Evolutionary conservation across 2,113 vertebrate species (phyloP).

Genomic region (Sander lucioperca): DNA sequence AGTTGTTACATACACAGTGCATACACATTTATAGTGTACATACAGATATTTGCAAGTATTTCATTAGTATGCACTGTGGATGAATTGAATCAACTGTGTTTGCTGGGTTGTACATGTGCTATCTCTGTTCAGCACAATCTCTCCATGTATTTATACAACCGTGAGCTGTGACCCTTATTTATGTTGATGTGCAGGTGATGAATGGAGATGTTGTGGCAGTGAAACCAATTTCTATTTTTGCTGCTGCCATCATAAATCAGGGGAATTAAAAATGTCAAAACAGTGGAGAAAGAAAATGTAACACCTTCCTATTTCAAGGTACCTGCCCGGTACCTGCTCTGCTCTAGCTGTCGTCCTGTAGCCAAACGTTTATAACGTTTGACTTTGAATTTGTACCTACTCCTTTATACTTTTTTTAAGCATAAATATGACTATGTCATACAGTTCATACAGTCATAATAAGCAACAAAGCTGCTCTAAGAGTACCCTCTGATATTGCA

Average conservation of each 20-base stretch:
- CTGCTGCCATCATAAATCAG: conserved; percentile 63
- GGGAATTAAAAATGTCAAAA: conserved; percentile 59
- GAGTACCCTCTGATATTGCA: not conserved
- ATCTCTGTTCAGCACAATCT: conserved; percentile 34
- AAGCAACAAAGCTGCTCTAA: not conserved
- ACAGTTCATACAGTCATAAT: not conserved
- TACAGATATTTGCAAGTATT: conserved; percentile 1
- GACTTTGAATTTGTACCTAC: not conserved
- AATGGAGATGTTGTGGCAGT: conserved; percentile 50
- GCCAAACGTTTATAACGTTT: not conserved
- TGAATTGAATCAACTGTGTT: conserved; percentile 29
- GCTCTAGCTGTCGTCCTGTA: not conserved
- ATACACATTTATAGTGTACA: not conserved
- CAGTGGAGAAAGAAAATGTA: conserved; percentile 7
- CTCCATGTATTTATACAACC: conserved; percentile 25
- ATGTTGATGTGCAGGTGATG: conserved; percentile 44
- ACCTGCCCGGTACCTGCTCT: not conserved
- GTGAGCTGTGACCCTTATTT: conserved; percentile 42
- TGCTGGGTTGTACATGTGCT: conserved; percentile 3
- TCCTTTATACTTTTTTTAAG: not conserved
- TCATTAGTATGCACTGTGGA: conserved; percentile 3
- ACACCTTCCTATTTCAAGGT: not conserved
- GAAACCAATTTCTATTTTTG: conserved; percentile 54
- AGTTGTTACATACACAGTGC: not conserved
- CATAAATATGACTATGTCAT: not conserved